Evolutionary conservation across 2,888 invertebrate genomes (phyloP).

Genomic region (Dolichopus griseipennis): DNA sequence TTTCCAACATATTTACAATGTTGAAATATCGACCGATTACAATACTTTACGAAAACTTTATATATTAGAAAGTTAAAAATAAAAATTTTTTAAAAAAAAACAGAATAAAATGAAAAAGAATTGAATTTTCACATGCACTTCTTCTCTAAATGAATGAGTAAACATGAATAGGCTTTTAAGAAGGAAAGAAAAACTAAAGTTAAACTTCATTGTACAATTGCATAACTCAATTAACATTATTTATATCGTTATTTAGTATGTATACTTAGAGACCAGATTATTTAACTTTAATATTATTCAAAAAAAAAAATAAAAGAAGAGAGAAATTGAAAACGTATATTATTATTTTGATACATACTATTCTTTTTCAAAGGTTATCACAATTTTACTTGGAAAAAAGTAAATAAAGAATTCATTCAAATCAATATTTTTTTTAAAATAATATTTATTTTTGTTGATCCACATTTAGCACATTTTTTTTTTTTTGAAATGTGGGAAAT

Average conservation of each 20-base stretch:
- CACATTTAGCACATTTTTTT: not conserved
- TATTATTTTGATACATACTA: not conserved
- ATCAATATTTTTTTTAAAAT: too few species aligned
- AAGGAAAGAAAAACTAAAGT: not conserved
- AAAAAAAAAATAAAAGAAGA: not conserved
- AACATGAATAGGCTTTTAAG: not conserved
- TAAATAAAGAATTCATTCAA: too few species aligned
- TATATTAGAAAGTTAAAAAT: too few species aligned
- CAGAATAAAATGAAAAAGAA: not conserved
- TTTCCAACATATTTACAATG: too few species aligned
- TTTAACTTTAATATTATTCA: too few species aligned
- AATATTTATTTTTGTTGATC: not conserved
- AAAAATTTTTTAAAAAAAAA: too few species aligned
- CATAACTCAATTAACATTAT: not conserved
- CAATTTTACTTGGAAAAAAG: too few species aligned
- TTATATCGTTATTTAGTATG: not conserved
- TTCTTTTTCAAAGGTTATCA: too few species aligned
- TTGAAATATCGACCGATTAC: too few species aligned
- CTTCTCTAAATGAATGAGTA: not conserved
- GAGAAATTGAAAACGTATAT: not conserved
- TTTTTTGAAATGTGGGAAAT: not conserved
- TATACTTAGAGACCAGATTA: too few species aligned
- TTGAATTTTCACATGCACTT: not conserved
- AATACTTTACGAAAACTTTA: too few species aligned
- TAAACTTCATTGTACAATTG: not conserved